These are phyloP conservation scores for Anthopleura xanthogrammica DNA, from an alignment of 92 coral and sea anemone genomes.

Conservation along the genomic window DNA sequence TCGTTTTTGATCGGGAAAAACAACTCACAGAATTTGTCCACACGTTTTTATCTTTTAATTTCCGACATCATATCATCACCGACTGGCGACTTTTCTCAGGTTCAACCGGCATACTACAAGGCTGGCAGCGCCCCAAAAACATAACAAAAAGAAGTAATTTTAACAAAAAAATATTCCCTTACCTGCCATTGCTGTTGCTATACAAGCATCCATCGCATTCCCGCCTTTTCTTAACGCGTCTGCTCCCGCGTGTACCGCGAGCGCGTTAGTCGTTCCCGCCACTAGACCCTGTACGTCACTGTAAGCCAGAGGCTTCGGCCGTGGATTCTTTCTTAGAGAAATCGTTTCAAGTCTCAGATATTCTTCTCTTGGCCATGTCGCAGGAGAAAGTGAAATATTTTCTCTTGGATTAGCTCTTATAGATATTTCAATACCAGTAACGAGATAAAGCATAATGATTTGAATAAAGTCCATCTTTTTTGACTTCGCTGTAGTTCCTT, in stretches of 20 bases:
- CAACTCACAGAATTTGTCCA: background rate
- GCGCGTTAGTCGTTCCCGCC: slow-evolving; percentile 73
- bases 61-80: background rate
- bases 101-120: background rate
- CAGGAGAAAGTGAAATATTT: slow-evolving; percentile 76
- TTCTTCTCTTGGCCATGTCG: slow-evolving; percentile 67
- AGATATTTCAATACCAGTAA: background rate
- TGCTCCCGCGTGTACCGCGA: slow-evolving; percentile 86
- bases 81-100: background rate
- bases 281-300: slow-evolving; percentile 76
- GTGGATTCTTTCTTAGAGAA: slow-evolving; percentile 43
- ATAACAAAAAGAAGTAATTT: background rate
- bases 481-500: background rate
- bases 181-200: slow-evolving; percentile 93
- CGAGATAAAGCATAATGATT: background rate
- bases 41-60: background rate
- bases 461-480: slow-evolving; percentile 5
- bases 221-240: slow-evolving; percentile 89
- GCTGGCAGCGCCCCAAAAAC: background rate
- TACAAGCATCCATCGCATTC: slow-evolving; percentile 94
- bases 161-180: slow-evolving; percentile 1
- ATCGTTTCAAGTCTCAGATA: slow-evolving; percentile 62
- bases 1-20: background rate
- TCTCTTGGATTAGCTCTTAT: background rate
- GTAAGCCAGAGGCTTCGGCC: slow-evolving; percentile 85